Base-by-base conservation (phyloP, 2,113 vertebrate genomes). In the Halichoerus grypus region DNA sequence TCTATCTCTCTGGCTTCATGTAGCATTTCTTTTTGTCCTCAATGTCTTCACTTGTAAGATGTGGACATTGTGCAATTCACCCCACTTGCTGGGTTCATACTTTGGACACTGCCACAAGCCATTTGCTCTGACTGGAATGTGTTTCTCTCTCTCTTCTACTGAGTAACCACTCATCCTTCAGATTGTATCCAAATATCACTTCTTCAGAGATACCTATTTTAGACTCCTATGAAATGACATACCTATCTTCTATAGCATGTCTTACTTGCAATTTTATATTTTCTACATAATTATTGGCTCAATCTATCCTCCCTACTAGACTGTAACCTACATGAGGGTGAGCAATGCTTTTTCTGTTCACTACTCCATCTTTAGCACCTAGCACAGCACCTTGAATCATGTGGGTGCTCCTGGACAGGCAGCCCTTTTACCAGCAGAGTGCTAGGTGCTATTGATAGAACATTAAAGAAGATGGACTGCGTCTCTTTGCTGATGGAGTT, bases 211-310 rank as follows among this genome's bases (percentile, higher is more conserved):
- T 36, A 4, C 42, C 57, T 76, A 69, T 24, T 74, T 92, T 76
- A 81, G 49, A 61, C 21, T 81, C 13, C 7, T 2, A 53, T 51
- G 28, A 88, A 92, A 83, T 24, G 79, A 84, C 7, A 91, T 21
- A n/a, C 2, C 33, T 80, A 87, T 76, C 31, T 16, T 95, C 74
- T 59, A 71, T 21, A 85, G 33, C 3, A 71, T 19, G 71, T 82
- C 42, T 97, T 85, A 55, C 49, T 81, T 80, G 42, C 16, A 83
- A 57, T 87, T 94, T 84, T 93, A 39, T 65, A 21, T 72, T 95
- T 96, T 59, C 28, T 63, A 31, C 36, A 63, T 39, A 80, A 33
- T 59, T 24, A 90, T 2, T 91, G 65, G 18, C 22, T 86, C 14
- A 74, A 33, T 61, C 16, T 76, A 57, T 49, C 5, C 19, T 86